Evolutionary conservation across 2,888 invertebrate genomes (phyloP), one percentile per base, ranked within the genome.

Genomic region (Corythucha ciliata): DNA sequence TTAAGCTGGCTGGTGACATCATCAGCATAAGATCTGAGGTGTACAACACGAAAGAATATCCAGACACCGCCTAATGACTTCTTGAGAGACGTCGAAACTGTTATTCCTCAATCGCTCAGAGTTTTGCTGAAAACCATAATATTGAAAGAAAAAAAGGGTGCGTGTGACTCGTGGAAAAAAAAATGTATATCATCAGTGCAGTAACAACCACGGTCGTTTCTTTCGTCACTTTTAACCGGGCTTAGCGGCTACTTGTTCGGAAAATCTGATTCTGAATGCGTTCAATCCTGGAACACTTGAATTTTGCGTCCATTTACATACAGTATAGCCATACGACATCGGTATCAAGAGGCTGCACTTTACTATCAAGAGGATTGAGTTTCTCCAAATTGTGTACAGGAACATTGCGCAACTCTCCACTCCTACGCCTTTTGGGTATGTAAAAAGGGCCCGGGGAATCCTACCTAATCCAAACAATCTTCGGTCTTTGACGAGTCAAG

Each of bases 241-340:
- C 16, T 56, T 21, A 34, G 52, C 25, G 48, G 49, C 10, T 55
- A 55, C 34, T 36, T 55, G 21, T 54, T 57, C 39, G 48, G 53
- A 52, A 48, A 53, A 25, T 54, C 52, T 48, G 57, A 52, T 48
- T 53, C 49, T n/a, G n/a, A n/a, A n/a, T n/a, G n/a, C n/a, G n/a
- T n/a, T n/a, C n/a, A n/a, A n/a, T n/a, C n/a, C n/a, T n/a, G n/a
- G n/a, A n/a, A n/a, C n/a, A n/a, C n/a, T n/a, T n/a, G n/a, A n/a
- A n/a, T n/a, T n/a, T n/a, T n/a, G n/a, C n/a, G n/a, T n/a, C n/a
- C n/a, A n/a, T n/a, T n/a, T n/a, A n/a, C n/a, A n/a, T n/a, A n/a
- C n/a, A n/a, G n/a, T n/a, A n/a, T n/a, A n/a, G n/a, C n/a, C n/a
- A n/a, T n/a, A n/a, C n/a, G n/a, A n/a, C n/a, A n/a, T n/a, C n/a